Base-by-base conservation (phyloP, 2,797 vertebrate genomes). In the Cyclopterus lumpus region DNA sequence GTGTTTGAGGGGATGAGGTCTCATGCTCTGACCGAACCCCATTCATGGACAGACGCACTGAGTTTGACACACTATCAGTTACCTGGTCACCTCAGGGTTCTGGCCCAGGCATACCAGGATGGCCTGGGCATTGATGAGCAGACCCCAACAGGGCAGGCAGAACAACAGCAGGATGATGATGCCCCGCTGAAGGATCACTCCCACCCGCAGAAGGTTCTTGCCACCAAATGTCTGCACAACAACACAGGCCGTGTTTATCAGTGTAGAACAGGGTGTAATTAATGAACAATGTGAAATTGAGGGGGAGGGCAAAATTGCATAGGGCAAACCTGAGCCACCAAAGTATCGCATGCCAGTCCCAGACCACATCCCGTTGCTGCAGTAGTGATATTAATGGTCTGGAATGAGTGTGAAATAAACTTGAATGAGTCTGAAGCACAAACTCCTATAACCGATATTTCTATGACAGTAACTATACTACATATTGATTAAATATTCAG, bases 61-160 rank as follows among this genome's bases (percentile, higher is more conserved):
- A 8, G 24, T 63, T 71, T 61, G 26, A 14, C 18, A 12, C 22
- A 20, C 34, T 38, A 51, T 7, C 55, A 7, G 51, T 92, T 84
- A 97, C 97, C 96, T 97, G 90, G 96, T 86, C 82, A 97, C 95
- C 10, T 94, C 90, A 0, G 96, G 94, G 49, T 96, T 93, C 91
- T 97, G 97, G 20, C 77, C 91, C 86, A 96, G 79, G 46, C 94
- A 92, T 34, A 96, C 90, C 53, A 98, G 93, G 74, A 97, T 86
- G 51, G 72, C 72, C 86, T 97, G 81, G 0, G 96, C 94, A 81
- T 98, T 98, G 88, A 98, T 81, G 75, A 99, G 96, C 70, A 97
- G 71, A 0, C 93, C 96, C 97, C 97, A 98, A 92, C 97, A 98
- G 16, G 97, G 97, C 68, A 97, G 93, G 86, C 97, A 97, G 92